Base-by-base conservation (phyloP, 2,888 invertebrate species). In the Lochmaea capreae region DNA sequence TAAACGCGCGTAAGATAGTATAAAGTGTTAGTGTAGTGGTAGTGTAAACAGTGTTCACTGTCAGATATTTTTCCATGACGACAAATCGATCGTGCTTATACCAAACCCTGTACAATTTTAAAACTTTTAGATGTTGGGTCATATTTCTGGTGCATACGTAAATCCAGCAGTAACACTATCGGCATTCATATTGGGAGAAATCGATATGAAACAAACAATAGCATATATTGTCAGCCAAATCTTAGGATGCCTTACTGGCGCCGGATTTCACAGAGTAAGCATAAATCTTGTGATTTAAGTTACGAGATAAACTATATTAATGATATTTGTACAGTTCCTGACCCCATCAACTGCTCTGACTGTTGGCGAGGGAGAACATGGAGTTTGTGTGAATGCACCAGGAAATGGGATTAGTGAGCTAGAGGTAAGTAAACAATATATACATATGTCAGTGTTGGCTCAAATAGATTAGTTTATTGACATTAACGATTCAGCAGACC, bases 121-220 rank as follows among this genome's bases (percentile, higher is more conserved):
- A 43, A 57, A 59, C 65, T 88, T 87, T 71, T 86, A 92, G 89
- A 91, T 91, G 71, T 92, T 94, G 77, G 94, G 93, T 1, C 94
- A 94, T 82, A 89, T 95, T 66, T 94, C 94, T 57, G 93, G 93
- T n/a, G 93, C 94, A 0, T 93, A 93, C 82, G 88, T 95, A 82
- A 95, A 95, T 86, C 95, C 95, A 0, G 90, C 92, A 0, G 92
- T 95, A 2, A 93, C 94, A 0, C 83, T 93, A 4, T 91, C 91
- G 0, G 90, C 93, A 0, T 86, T 90, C 1, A 86, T 93, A 49
- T 88, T 90, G 83, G 90, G 91, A 0, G 86, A 87, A 54, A 89
- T 90, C 67, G 87, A 90, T 1, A 80, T 90, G 3, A 83, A 87
- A 11, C 88, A 92, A 73, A 91, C 90, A 0, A 84, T 90, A 0